A percentile compares a stretch with the other conserved stretches of the same genome.
phyloP scores from a whole-genome alignment of 92 coral and sea anemone genomes.

The Porites rus region DNA sequence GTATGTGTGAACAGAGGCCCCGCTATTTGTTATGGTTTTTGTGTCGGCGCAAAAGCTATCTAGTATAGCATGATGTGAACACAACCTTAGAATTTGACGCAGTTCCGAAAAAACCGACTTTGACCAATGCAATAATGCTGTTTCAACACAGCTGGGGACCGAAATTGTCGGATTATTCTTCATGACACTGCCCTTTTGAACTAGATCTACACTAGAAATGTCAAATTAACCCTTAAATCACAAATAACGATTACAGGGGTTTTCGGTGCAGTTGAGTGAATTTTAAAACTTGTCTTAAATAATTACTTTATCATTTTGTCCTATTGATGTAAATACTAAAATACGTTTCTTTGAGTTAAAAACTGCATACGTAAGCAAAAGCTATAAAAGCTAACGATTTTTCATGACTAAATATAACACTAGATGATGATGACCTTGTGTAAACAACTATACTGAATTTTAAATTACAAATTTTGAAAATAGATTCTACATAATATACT shows the following conservation, averaged over 20 bases:
- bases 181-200: too few relatives aligned
- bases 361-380: neutral
- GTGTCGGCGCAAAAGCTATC: too few relatives aligned
- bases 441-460: neutral
- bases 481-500: neutral
- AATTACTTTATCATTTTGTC: neutral
- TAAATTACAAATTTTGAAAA: neutral
- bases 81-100: too few relatives aligned
- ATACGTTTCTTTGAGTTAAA: neutral
- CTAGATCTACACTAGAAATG: too few relatives aligned
- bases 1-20: too few relatives aligned
- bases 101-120: too few relatives aligned
- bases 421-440: neutral
- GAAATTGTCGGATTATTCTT: too few relatives aligned
- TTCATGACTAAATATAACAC: neutral
- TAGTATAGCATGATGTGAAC: too few relatives aligned
- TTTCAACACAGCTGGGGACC: too few relatives aligned
- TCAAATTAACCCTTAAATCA: too few relatives aligned
- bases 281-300: neutral
- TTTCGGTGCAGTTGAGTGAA: neutral
- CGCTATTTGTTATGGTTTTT: too few relatives aligned
- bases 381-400: slow-evolving; percentile 18
- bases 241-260: neutral
- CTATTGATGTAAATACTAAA: neutral
- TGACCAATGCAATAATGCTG: too few relatives aligned